Evolutionary conservation across 2,797 vertebrate species (phyloP).

Genomic region (Carduelis carduelis): DNA sequence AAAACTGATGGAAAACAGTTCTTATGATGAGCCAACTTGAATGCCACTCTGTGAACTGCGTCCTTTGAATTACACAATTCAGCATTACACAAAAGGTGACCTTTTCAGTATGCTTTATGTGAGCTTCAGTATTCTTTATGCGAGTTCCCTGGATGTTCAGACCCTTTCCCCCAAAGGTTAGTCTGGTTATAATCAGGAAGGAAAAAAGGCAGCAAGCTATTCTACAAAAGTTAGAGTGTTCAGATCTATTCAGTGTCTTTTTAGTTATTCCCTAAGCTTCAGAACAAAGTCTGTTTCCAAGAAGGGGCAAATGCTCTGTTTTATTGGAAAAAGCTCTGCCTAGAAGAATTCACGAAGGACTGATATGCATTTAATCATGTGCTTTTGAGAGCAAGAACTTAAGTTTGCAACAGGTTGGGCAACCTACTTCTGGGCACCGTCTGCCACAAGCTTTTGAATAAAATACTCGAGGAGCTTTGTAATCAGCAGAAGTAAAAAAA

Average conservation of each 20-base stretch:
- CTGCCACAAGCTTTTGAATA: neutral
- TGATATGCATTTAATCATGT: neutral
- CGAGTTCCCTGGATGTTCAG: constrained; percentile 2
- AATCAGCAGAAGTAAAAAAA: neutral
- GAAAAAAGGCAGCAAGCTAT: neutral
- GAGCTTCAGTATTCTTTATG: constrained; percentile 13
- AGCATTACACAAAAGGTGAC: constrained; percentile 36
- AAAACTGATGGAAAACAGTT: neutral
- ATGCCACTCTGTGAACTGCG: neutral
- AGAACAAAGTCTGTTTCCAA: neutral
- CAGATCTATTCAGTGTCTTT: neutral
- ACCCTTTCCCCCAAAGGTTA: constrained; percentile 40
- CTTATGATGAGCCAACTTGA: neutral
- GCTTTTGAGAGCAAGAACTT: neutral
- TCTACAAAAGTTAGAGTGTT: neutral
- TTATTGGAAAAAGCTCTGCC: neutral
- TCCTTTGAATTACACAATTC: constrained; percentile 28
- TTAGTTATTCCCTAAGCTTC: neutral
- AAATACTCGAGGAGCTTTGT: neutral
- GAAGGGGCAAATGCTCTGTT: neutral
- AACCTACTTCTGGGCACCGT: neutral
- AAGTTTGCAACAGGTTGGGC: neutral
- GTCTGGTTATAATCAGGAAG: constrained; percentile 34
- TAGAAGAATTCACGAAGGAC: neutral
- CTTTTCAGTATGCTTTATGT: constrained; percentile 48